Percentiles rank a stretch among this genome's conserved stretches.
phyloP scores from a whole-genome alignment of 35 echinoderm and acorn worm genomes.

The Lytechinus variegatus region DNA sequence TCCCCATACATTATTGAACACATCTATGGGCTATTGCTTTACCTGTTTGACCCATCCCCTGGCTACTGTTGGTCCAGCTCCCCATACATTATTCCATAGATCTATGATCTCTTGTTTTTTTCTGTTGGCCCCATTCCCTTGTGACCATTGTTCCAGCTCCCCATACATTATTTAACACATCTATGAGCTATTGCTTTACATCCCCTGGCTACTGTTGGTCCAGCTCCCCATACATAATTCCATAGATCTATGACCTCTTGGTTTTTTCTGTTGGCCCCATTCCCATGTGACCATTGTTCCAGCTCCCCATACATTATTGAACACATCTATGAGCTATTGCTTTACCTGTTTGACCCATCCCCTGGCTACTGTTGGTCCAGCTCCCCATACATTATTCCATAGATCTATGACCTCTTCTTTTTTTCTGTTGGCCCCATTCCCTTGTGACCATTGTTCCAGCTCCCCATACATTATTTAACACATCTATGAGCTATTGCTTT shows the following conservation, averaged over 20 bases:
- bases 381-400: no score
- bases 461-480: no score
- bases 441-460: no score
- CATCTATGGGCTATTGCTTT: conserved; percentile 49
- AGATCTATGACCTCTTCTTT: no score
- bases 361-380: no score
- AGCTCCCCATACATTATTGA: conserved; percentile 92
- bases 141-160: conserved; percentile 84
- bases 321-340: conserved; percentile 73
- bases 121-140: conserved; percentile 83
- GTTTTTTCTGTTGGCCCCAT: conserved; percentile 81
- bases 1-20: conserved; percentile 87
- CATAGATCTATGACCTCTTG: no score
- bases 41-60: conserved; percentile 91
- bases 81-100: conserved; percentile 65
- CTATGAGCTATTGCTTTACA: conserved; percentile 67
- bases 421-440: no score
- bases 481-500: no score
- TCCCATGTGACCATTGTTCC: conserved; percentile 79
- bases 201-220: conserved; percentile 85
- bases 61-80: conserved; percentile 88
- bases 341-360: no score
- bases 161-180: conserved; percentile 81
- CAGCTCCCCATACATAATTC: conserved; percentile 69
- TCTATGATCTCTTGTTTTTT: background rate